A percentile compares a stretch with the other conserved stretches of the same genome.
Conservation (phyloP, 2,888 invertebrate genomes). For the Tiliacea citrago region DNA sequence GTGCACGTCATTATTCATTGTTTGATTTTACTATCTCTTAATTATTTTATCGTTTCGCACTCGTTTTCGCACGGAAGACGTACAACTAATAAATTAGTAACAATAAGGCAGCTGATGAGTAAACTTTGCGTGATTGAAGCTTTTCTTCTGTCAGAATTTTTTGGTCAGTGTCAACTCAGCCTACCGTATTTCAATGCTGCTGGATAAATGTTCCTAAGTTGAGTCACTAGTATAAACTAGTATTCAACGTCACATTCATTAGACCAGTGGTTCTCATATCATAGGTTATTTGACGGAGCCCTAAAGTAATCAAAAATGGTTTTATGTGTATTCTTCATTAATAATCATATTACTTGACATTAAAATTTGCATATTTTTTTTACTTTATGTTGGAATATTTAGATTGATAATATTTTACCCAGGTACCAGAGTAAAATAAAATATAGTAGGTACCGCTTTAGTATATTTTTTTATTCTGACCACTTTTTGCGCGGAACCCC, state of each 20-base stretch:
- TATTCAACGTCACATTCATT: not conserved
- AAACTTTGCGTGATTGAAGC: conserved; percentile 13
- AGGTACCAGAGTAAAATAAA: too few species aligned
- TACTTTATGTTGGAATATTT: too few species aligned
- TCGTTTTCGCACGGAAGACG: conserved; percentile 42
- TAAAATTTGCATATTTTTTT: too few species aligned
- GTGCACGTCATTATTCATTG: conserved; percentile 46
- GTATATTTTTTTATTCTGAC: too few species aligned
- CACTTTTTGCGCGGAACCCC: too few species aligned
- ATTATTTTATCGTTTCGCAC: conserved; percentile 37
- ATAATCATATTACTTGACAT: too few species aligned
- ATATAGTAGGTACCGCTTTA: too few species aligned
- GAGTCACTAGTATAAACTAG: not conserved
- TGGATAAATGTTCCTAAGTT: not conserved
- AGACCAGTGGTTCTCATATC: too few species aligned
- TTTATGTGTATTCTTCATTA: too few species aligned
- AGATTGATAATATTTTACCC: too few species aligned
- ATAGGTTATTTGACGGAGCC: too few species aligned
- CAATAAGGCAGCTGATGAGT: conserved; percentile 6
- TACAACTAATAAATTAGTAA: conserved; percentile 31
- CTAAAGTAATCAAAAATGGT: too few species aligned
- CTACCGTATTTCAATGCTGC: not conserved
- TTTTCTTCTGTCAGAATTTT: conserved; percentile 21
- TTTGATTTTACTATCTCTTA: conserved; percentile 57
- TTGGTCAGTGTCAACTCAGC: not conserved